A percentile compares a stretch with the other conserved stretches of the same genome.
Evolutionary conservation across 2,888 invertebrate species (phyloP).

Genomic region (Nomada hirtipes): DNA sequence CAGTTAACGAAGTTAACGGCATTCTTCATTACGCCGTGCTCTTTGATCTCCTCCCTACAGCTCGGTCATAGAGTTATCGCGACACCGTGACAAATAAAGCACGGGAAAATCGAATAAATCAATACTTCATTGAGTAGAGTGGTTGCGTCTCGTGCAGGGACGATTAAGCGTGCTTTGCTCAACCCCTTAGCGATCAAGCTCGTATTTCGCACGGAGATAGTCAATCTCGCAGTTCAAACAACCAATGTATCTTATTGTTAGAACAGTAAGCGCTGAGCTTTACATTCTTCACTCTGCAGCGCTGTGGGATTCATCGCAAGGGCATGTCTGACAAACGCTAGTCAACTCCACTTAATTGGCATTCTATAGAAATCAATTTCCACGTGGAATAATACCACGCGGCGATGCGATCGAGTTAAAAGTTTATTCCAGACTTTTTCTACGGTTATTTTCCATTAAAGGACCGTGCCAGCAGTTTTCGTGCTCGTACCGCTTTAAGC

Average conservation of each 20-base stretch:
- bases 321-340: no score
- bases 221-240: no score
- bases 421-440: background rate
- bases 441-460: background rate
- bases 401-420: background rate
- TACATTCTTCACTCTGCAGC: no score
- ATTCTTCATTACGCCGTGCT: background rate
- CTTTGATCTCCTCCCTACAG: conserved; percentile 23
- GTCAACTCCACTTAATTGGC: no score
- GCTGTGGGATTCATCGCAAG: no score
- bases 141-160: background rate
- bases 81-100: conserved; percentile 24
- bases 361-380: no score
- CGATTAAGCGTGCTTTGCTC: conserved; percentile 20
- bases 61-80: conserved; percentile 7
- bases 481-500: background rate
- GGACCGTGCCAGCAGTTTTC: conserved; percentile 4
- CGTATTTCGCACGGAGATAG: no score
- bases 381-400: background rate
- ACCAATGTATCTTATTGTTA: no score
- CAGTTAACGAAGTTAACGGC: conserved; percentile 13
- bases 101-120: conserved; percentile 21
- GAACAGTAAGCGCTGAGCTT: no score
- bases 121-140: conserved; percentile 17
- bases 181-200: no score